Evolutionary conservation across 2,113 vertebrate genomes (phyloP).

Genomic region (Myanophis thanlyinensis): DNA sequence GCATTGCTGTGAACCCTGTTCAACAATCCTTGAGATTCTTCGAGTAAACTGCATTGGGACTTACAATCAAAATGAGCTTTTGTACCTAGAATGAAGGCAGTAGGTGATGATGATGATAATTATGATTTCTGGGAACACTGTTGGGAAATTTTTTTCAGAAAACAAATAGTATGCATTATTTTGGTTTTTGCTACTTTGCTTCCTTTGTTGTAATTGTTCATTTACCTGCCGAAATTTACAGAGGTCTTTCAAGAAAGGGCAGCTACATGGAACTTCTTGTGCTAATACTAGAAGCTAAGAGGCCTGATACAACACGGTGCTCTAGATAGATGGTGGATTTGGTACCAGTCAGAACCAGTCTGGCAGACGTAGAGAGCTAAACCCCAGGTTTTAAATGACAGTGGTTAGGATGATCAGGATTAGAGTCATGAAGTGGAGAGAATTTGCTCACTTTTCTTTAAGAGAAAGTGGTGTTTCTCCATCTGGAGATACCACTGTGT

Average conservation of each 20-base stretch:
- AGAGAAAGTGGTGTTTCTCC: background rate
- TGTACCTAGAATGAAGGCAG: background rate
- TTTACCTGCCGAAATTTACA: background rate
- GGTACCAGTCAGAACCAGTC: background rate
- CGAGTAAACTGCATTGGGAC: slow-evolving; percentile 5
- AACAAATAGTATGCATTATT: background rate
- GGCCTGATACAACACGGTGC: background rate
- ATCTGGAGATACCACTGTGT: background rate
- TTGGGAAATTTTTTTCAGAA: slow-evolving; percentile 32
- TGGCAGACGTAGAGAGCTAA: background rate
- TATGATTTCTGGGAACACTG: background rate
- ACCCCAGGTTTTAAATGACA: background rate
- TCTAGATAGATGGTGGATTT: background rate
- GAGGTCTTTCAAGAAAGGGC: background rate
- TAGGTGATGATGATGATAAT: background rate
- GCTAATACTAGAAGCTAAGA: background rate
- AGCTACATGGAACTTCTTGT: background rate
- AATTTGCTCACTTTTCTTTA: rapidly evolving
- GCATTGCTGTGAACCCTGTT: background rate
- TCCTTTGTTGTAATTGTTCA: slow-evolving; percentile 21
- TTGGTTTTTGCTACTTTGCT: background rate
- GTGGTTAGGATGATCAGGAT: background rate
- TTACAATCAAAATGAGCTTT: background rate
- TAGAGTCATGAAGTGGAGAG: background rate
- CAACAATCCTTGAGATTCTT: slow-evolving; percentile 7